Base-by-base conservation (phyloP, 2,113 vertebrate species). In the Leptodactylus fuscus region DNA sequence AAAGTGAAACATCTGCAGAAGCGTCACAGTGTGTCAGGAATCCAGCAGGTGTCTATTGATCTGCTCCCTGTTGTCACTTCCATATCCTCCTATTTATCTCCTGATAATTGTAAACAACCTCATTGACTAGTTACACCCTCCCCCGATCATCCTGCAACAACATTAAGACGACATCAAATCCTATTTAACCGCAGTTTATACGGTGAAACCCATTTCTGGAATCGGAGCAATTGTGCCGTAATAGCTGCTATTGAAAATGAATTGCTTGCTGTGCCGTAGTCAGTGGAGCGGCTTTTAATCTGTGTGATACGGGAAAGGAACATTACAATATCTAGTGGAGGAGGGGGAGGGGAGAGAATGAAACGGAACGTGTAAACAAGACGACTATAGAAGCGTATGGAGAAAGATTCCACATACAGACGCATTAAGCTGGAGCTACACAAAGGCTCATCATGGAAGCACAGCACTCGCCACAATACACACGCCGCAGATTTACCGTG, bases 211-310 rank as follows among this genome's bases (percentile, higher is more conserved):
- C 34, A 76, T 75, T 76, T 74, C 36, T 62, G 70, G 24, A 24
- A 62, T 75, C 70, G 38, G 2, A 34, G 24, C 24, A 49, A 32
- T 76, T 83, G 60, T 44, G 24, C 55, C 29, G n/a, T 76, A 75
- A 76, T 75, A 62, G 82, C 82, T 74, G 71, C 38, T 8, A 83
- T 58, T 74, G 27, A 38, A 24, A 34, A 38, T 65, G 27, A 76
- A 76, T 29, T n/a, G 16, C 69, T 46, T 34, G 82, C 69, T 83
- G 70, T 34, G 74, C 29, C 60, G 36, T 38, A 12, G 27, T 11
- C 27, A 62, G 55, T 24, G 10, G 29, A 58, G 65, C 10, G 53
- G 69, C 69, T 10, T 74, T 73, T 73, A 74, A 46, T 58, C 36
- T 46, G 27, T 20, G 46, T 36, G 44, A 36, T 70, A 36, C 18